Evolutionary conservation across 2,888 invertebrate species (phyloP), one percentile per base, ranked within the genome.

Genomic region (Agrilus cyanescens): DNA sequence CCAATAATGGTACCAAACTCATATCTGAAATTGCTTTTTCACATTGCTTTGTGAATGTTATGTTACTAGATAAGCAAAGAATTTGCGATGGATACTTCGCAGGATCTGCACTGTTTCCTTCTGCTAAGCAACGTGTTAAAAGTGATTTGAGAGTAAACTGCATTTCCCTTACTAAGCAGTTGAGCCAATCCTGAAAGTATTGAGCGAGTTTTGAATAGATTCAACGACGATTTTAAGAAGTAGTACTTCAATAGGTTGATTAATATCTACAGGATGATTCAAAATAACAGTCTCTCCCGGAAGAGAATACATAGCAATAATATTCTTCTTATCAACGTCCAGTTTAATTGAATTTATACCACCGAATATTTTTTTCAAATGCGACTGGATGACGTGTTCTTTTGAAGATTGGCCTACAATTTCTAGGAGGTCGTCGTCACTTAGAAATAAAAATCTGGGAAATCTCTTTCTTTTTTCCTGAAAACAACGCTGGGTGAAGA

Each of bases 381-480:
- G 97, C 0, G 84, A 77, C 65, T 96, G 93, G 63, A 98, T 88
- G 3, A 95, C 85, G 37, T 77, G 76, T 46, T 87, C 86, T 54
- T 90, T 90, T 0, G 87, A 82, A 0, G 90, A 84, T 68, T 95
- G 94, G 0, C 95, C 95, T 10, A 99, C 75, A 47, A 98, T 78
- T 71, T 98, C 97, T 44, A 98, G 69, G 41, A 98, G 72, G 66
- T 99, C 98, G 59, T 98, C 98, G 61, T 99, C 97, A 46, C 95
- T 95, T 49, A 99, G 74, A 63, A 98, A 98, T 62, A 96, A 93
- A 55, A 99, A 86, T 45, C 98, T 74, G 6, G 98, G 95, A 68
- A 98, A 99, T 38, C 82, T 76, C 1, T 85, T 81, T 32, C 98
- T 77, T 67, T 97, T 98, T 54, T 91, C 90, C 89, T 94, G 65